phyloP scores from a whole-genome alignment of 2,113 vertebrate genomes.

The Phylloscopus trochilus region DNA sequence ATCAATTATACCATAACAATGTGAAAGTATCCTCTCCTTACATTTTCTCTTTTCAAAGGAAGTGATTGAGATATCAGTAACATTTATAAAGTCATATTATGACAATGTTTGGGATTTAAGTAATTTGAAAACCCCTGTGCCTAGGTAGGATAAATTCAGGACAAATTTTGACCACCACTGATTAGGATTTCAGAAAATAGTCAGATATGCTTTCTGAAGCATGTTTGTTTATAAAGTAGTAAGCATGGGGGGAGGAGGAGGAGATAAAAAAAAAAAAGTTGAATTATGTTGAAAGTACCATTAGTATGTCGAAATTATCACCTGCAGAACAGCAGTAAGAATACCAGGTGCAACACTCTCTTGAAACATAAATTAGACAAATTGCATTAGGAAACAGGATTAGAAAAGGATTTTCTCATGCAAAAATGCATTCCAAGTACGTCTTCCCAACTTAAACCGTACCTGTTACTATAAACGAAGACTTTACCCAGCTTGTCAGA shows the following conservation, averaged over 20 bases:
- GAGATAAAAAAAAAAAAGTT: background rate
- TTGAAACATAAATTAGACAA: background rate
- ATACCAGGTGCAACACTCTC: background rate
- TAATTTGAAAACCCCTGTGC: background rate
- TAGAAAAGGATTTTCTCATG: slow-evolving; percentile 15
- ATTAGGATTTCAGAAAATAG: background rate
- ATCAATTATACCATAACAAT: background rate
- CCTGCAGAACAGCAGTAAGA: background rate
- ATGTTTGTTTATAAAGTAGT: background rate
- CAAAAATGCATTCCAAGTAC: background rate
- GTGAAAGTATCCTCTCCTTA: background rate
- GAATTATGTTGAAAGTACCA: background rate
- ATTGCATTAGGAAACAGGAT: background rate
- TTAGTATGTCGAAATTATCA: background rate
- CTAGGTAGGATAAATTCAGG: background rate
- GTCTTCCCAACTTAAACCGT: background rate
- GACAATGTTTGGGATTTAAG: background rate
- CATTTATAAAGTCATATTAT: background rate
- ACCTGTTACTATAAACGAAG: background rate
- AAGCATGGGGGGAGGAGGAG: background rate
- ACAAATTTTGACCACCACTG: background rate
- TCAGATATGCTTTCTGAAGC: background rate
- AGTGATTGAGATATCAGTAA: background rate
- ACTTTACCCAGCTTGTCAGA: background rate
- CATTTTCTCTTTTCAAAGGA: background rate